phyloP scores from a whole-genome alignment of 1,140 invertebrate genomes.

The Cotesia glomerata region DNA sequence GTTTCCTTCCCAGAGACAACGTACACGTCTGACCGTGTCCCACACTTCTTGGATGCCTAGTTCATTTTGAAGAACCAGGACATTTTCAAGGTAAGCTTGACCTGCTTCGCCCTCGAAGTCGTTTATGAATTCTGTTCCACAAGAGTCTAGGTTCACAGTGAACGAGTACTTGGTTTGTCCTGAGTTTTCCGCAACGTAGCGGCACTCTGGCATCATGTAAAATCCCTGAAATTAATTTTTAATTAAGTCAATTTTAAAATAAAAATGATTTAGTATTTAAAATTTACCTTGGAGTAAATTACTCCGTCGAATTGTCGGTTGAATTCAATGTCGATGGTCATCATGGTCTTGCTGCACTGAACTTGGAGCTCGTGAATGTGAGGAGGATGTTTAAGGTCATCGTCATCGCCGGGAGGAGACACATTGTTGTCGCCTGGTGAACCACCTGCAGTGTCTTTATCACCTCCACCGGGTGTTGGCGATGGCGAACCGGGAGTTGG shows the following conservation, averaged over 20 bases:
- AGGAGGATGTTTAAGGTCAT: constrained; percentile 71
- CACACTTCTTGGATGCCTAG: constrained; percentile 82
- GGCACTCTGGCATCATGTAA: constrained; percentile 73
- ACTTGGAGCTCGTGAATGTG: constrained; percentile 79
- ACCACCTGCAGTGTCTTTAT: neutral
- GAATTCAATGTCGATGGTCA: constrained; percentile 83
- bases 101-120: constrained; percentile 75
- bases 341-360: constrained; percentile 79
- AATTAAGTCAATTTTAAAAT: neutral
- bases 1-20: constrained; percentile 84
- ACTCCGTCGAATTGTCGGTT: constrained; percentile 78
- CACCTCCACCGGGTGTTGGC: neutral
- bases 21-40: constrained; percentile 78
- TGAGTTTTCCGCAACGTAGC: constrained; percentile 76
- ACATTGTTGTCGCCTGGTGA: neutral
- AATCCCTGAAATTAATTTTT: constrained; percentile 64
- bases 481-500: constrained; percentile 8
- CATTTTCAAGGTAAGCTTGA: constrained; percentile 81
- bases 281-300: constrained; percentile 77
- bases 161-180: constrained; percentile 75
- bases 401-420: constrained; percentile 47
- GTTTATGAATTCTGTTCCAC: constrained; percentile 82
- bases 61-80: constrained; percentile 81
- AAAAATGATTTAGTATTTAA: neutral
- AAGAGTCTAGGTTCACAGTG: constrained; percentile 77